phyloP scores from a whole-genome alignment of 2,888 invertebrate genomes.

The Podabrus alpinus region DNA sequence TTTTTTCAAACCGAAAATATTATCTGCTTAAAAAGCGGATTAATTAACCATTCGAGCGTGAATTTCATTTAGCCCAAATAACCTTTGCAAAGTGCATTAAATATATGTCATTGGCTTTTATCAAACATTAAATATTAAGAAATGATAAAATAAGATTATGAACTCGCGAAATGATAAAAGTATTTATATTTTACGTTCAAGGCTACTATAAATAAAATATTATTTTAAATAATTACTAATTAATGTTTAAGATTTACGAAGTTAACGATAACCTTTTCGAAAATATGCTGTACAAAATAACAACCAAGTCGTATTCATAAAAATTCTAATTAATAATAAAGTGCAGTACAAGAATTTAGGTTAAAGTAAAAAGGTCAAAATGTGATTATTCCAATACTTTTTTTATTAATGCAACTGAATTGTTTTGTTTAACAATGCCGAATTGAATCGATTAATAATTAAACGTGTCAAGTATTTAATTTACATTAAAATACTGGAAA shows the following conservation, averaged over 20 bases:
- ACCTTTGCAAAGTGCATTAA: neutral
- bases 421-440: neutral
- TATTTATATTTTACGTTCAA: neutral
- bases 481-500: too few relatives aligned
- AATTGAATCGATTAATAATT: neutral
- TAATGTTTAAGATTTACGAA: too few relatives aligned
- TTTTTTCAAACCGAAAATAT: too few relatives aligned
- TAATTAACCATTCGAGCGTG: neutral
- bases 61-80: neutral
- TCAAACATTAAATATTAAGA: neutral
- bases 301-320: neutral
- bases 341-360: neutral
- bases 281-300: neutral
- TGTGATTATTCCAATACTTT: neutral
- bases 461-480: neutral
- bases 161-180: neutral
- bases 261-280: neutral
- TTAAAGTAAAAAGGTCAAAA: neutral
- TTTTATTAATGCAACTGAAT: neutral
- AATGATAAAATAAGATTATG: neutral
- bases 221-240: neutral
- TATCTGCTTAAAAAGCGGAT: neutral
- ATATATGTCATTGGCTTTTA: neutral
- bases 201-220: neutral
- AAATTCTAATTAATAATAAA: neutral